Evolutionary conservation across 2,888 invertebrate species (phyloP), one percentile per base, ranked within the genome.

Genomic region (Hemithea aestivaria): DNA sequence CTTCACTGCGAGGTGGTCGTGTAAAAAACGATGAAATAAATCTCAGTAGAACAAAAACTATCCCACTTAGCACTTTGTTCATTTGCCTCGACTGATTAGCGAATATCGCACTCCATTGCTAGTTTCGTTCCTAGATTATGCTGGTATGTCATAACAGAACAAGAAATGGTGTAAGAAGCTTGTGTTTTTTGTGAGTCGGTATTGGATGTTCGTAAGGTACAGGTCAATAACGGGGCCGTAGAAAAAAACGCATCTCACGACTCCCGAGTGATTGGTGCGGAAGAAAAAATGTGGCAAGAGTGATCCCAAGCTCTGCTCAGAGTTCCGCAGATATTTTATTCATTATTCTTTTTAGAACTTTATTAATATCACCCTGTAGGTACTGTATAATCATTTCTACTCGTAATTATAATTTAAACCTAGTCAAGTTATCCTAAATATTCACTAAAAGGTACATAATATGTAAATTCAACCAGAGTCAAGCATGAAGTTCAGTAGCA

Each of bases 221-320:
- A 61, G 69, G 70, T 71, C 71, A 66, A 52, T 76, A 79, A 78
- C 78, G 73, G 73, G 66, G 59, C 58, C 57, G 40, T 53, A 61
- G 73, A 84, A 74, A 81, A n/a, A 81, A 81, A 71, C 61, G 59
- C 58, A 65, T 66, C 73, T 78, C 81, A 81, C 82, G 82, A 80
- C 73, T 77, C 67, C 73, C 68, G 71, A 73, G 69, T 67, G 79
- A 73, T 67, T 73, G 67, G 65, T 66, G 62, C 51, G 46, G 44
- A 39, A 43, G 63, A 67, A 77, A 80, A 79, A 79, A 71, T 55
- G 51, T 48, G 57, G 40, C 44, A 69, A 61, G 69, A 40, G 44
- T 51, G 62, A 60, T 34, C 32, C 34, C 20, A 20, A 28, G 16
- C 24, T 27, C 26, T 21, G 34, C 32, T 16, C 23, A 43, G 59